Base-by-base conservation (phyloP, 1,140 invertebrate species). In the Physella acuta region DNA sequence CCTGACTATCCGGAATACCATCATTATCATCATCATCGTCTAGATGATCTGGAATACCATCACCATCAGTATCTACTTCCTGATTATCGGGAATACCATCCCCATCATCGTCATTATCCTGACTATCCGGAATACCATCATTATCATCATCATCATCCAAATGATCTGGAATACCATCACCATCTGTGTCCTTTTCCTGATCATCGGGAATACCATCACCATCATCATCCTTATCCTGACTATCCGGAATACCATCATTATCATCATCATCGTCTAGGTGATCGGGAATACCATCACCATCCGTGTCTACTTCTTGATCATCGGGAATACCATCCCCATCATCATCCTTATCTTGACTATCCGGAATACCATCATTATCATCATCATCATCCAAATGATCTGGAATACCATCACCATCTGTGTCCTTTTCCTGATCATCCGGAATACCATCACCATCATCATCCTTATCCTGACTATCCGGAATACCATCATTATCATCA, bases 1-100 rank as follows among this genome's bases (percentile, higher is more conserved):
- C 75, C 24, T 71, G 11, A 58, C 71, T 34, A 65, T 79, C 76
- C 2, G 75, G 75, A 52, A 79, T 78, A n/a, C 81, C 80, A 70
- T 81, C 79, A 69, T 73, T 73, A 51, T 81, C 77, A 52, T 75
- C 71, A 70, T 82, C 81, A 30, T 76, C 65, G 44, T 81, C 77
- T 14, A 76, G 52, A 37, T 74, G 34, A 53, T 82, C 77, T 1
- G 79, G 79, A 64, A 81, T 76, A 5, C 56, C 58, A 60, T 60
- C 58, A 14, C 78, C 78, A 70, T 82, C 73, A n/a, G 70, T 71
- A 71, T 82, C 81, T 63, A 55, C 55, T 36, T 78, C 75, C 24
- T 71, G 8, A 53, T 71, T 26, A 60, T 79, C 76, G 11, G 75
- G 75, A 39, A 79, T 78, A 17, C 81, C 80, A 71, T 82, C 78